phyloP scores from a whole-genome alignment of 2,797 vertebrate species.

The Dallia pectoralis region DNA sequence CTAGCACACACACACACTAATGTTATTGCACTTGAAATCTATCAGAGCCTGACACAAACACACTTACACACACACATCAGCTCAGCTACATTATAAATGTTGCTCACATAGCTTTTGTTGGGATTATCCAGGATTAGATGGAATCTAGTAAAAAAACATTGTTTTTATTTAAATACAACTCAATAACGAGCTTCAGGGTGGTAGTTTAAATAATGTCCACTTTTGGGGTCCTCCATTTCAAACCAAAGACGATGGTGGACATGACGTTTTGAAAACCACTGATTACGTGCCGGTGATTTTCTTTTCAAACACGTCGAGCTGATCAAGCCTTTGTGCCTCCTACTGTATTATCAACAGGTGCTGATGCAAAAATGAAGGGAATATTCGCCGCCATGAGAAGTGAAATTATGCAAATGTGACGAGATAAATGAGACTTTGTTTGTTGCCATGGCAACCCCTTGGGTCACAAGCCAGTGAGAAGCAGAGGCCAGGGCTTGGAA shows the following conservation, averaged over 20 bases:
- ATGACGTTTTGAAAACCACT: neutral
- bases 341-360: neutral
- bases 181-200: constrained; percentile 51
- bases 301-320: neutral
- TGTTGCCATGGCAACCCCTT: constrained; percentile 85
- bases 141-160: constrained; percentile 58
- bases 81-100: constrained; percentile 36
- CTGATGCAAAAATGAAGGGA: constrained; percentile 23
- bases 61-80: constrained; percentile 8
- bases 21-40: too few relatives aligned
- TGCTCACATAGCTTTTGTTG: constrained; percentile 56
- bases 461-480: constrained; percentile 83
- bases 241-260: neutral
- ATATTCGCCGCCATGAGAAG: constrained; percentile 37
- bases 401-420: constrained; percentile 81
- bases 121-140: constrained; percentile 72
- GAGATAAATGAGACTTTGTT: constrained; percentile 87
- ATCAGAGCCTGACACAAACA: constrained; percentile 23
- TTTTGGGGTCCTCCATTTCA: neutral
- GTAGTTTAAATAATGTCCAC: neutral
- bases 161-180: constrained; percentile 61
- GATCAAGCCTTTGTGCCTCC: neutral
- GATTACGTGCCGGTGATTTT: neutral
- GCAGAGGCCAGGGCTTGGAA: constrained; percentile 78
- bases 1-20: too few relatives aligned